Base-by-base conservation (phyloP, 2,888 invertebrate species). In the Calephelis perditalis region DNA sequence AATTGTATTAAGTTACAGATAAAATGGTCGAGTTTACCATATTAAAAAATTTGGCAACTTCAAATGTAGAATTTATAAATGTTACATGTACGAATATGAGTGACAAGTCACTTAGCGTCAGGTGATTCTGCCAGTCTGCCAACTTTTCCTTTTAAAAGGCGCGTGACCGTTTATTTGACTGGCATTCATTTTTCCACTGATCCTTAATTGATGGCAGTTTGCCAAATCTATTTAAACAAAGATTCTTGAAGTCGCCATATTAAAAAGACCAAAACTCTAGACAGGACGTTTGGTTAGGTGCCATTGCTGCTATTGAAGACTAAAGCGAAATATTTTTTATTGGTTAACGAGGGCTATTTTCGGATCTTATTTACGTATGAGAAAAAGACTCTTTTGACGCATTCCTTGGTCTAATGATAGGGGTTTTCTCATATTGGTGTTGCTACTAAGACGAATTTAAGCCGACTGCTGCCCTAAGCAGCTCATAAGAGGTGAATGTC, bases 211-310 rank as follows among this genome's bases (percentile, higher is more conserved):
- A 66, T 70, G 70, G 70, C 68, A 56, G 59, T 43, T 62, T 72
- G 71, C 71, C 71, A 72, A 70, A 65, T 63, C 65, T 68, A 62
- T 67, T 72, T 67, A 67, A 69, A 62, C 66, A 60, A 65, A 66
- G 57, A 69, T 67, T 67, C 60, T 68, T 63, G 65, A 65, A 56
- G 55, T 46, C 58, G 59, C 10, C 56, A 15, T 60, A 56, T 54
- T 58, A 56, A 47, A 56, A 47, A 55, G 45, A 54, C 55, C 58
- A 45, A 37, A 60, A 56, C 46, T 36, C 46, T 37, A 7, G 40
- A 46, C 54, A 54, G 54, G 54, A 54, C 54, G 52, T 36, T 36
- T 54, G 52, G n/a, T 54, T 54, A 54, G 35, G 54, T 54, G 54
- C 54, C 54, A 54, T 54, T 3, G 52, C 7, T 52, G 12, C 35